Evolutionary conservation across 2,113 vertebrate species (phyloP), one percentile per base, ranked within the genome.

Genomic region (Brachyhypopomus gauderio): DNA sequence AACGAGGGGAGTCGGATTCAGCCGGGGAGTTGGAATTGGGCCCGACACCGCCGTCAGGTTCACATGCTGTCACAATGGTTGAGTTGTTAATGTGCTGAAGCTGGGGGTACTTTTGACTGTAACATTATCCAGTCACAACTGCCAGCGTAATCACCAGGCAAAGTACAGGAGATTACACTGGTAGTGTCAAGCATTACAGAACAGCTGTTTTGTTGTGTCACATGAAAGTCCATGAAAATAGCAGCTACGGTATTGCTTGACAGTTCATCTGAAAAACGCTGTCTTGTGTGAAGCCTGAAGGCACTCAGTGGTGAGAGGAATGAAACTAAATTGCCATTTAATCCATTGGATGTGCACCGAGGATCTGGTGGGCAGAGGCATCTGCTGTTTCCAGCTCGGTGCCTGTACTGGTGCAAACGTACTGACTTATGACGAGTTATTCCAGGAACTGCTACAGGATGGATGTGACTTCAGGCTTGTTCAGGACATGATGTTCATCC

Each of bases 121-220:
- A 77, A 56, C 48, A 41, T 27, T 76, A 75, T 60, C 36, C 63
- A 76, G 72, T 62, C 66, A 75, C 76, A 75, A 77, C 74, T 77
- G 66, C 36, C 55, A 77, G 38, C 60, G 16, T 82, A 82, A 82
- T 82, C 80, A 82, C 36, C 59, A 59, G 34, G 38, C 45, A 58
- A 72, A 70, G 59, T 75, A 41, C 66, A 77, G 58, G 30, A 58
- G 41, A 77, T 82, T 59, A 36, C 27, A n/a, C 36, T 48, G 14
- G 36, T 82, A 36, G 36, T 55, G 74, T 77, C 76, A 77, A 82
- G 66, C 27, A 77, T 82, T 58, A 55, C 66, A 70, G 38, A 59
- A 77, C 80, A 77, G 71, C 74, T 82, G 80, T 38, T 27, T 22
- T 81, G 19, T 22, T 34, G 66, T 76, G 80, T 81, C 45, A 52